Evolutionary conservation across 92 coral and sea anemone genomes (phyloP).

Genomic region (Pocillopora meandrina): DNA sequence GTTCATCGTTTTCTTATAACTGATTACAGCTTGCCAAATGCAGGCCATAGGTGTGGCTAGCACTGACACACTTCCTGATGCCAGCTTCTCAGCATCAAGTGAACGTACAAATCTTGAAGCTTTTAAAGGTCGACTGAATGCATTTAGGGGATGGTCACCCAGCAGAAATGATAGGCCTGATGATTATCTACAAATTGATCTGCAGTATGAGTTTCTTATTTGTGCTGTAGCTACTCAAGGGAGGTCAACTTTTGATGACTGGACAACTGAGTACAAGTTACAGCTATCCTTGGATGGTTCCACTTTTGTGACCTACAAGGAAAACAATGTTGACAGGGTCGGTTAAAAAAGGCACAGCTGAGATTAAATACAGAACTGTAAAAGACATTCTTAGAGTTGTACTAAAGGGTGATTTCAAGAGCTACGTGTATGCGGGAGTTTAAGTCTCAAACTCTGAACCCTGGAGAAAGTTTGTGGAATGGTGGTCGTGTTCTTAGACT

Average conservation of each 20-base stretch:
- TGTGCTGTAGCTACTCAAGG: slow-evolving; percentile 45
- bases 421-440: no score
- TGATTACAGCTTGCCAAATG: slow-evolving; percentile 20
- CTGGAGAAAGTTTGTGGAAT: no score
- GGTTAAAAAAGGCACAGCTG: background rate
- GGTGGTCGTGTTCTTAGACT: no score
- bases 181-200: slow-evolving; percentile 31
- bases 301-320: slow-evolving; percentile 41
- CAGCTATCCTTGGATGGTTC: slow-evolving; percentile 30
- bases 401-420: no score
- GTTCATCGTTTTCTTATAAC: background rate
- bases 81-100: slow-evolving; percentile 12
- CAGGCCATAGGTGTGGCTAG: slow-evolving; percentile 22
- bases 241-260: background rate
- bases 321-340: slow-evolving; percentile 47
- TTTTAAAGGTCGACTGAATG: slow-evolving; percentile 19
- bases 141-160: slow-evolving; percentile 24
- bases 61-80: slow-evolving; percentile 2
- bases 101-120: background rate
- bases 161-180: background rate
- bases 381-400: no score
- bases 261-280: slow-evolving; percentile 39
- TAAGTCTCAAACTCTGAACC: no score
- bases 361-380: no score
- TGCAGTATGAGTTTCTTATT: slow-evolving; percentile 8